These are phyloP conservation scores for Sphinx pinastri DNA, from an alignment of 2,888 invertebrate genomes.

Conservation along the genomic window DNA sequence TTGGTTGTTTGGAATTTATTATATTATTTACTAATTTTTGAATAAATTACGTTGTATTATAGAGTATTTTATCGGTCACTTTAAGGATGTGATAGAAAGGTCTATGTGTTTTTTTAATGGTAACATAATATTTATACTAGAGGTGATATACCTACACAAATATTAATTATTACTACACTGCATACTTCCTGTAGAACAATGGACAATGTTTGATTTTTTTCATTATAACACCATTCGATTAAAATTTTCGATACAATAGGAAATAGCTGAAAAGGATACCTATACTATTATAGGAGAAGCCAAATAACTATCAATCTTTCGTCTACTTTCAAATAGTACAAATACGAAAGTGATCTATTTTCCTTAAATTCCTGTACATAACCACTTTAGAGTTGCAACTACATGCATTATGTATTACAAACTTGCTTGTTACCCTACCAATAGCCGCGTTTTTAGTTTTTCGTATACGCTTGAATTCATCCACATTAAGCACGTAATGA, in stretches of 20 bases:
- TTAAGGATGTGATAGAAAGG: background rate
- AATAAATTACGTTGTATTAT: background rate
- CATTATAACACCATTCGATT: no score
- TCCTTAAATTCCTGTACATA: background rate
- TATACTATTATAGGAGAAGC: no score
- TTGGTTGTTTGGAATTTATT: conserved; percentile 21
- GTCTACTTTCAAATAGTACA: no score
- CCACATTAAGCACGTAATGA: conserved; percentile 43
- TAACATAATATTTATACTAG: background rate
- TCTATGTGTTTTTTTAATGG: background rate
- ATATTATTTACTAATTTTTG: conserved; percentile 12
- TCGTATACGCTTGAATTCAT: conserved; percentile 39
- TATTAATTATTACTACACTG: no score
- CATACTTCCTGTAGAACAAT: no score
- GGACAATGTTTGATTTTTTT: no score
- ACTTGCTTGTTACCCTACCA: background rate
- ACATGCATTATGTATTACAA: background rate
- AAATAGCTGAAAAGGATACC: no score
- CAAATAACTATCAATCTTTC: background rate
- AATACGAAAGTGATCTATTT: background rate
- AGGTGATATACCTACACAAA: background rate
- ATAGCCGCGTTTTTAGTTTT: background rate
- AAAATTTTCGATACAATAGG: no score
- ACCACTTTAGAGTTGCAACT: background rate
- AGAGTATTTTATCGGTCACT: background rate